A percentile compares a stretch with the other conserved stretches of the same genome.
phyloP scores from a whole-genome alignment of 1,140 invertebrate genomes.

The Bombyx mandarina region DNA sequence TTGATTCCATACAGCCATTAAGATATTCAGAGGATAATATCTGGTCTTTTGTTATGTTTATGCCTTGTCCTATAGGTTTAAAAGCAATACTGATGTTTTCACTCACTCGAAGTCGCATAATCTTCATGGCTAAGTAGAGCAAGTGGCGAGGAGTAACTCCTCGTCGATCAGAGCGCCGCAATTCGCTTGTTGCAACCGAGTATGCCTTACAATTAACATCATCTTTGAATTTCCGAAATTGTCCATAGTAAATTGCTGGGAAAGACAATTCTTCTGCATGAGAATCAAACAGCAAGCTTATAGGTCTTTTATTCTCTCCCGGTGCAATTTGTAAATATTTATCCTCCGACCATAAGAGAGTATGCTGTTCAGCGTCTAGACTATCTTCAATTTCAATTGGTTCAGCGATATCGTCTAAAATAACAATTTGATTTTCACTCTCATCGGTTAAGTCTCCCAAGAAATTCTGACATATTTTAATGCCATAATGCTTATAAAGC shows the following conservation, averaged over 20 bases:
- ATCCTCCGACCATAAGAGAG: slow-evolving; percentile 13
- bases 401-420: slow-evolving; percentile 4
- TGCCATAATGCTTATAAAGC: slow-evolving; percentile 15
- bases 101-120: slow-evolving; percentile 11
- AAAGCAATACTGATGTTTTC: slow-evolving; percentile 8
- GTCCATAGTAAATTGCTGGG: slow-evolving; percentile 38
- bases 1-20: slow-evolving; percentile 11
- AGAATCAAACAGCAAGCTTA: slow-evolving; percentile 16
- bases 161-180: slow-evolving; percentile 11
- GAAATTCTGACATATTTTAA: slow-evolving; percentile 12
- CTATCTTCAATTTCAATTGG: slow-evolving; percentile 13
- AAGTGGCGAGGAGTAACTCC: slow-evolving; percentile 15
- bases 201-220: slow-evolving; percentile 4
- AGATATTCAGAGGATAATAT: slow-evolving; percentile 9
- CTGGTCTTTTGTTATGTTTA: slow-evolving; percentile 9
- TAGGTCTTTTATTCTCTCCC: slow-evolving; percentile 10
- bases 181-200: slow-evolving; percentile 12
- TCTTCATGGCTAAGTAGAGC: slow-evolving; percentile 14
- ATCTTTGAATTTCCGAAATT: slow-evolving; percentile 24
- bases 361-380: slow-evolving; percentile 14
- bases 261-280: slow-evolving; percentile 47
- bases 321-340: slow-evolving; percentile 9
- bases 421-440: not conserved
- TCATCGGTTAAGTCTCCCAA: slow-evolving; percentile 6
- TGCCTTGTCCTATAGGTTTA: slow-evolving; percentile 9